Evolutionary conservation across 2,797 vertebrate species (phyloP).

Genomic region (Centroberyx gerrardi): DNA sequence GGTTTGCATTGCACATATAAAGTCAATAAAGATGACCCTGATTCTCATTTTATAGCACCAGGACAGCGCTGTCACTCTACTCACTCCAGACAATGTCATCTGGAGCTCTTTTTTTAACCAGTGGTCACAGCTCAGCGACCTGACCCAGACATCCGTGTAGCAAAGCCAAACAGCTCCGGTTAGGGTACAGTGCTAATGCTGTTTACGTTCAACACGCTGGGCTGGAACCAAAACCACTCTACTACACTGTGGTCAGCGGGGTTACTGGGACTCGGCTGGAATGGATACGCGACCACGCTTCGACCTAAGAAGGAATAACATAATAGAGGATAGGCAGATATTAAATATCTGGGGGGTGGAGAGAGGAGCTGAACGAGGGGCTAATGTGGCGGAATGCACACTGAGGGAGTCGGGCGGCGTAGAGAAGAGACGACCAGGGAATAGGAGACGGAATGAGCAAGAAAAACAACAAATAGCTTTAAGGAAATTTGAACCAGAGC

Average conservation of each 20-base stretch:
- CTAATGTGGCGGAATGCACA: not conserved
- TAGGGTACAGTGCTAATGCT: slow-evolving; percentile 71
- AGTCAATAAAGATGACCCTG: not conserved
- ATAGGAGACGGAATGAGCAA: slow-evolving; percentile 3
- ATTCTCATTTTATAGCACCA: not conserved
- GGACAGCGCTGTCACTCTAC: not conserved
- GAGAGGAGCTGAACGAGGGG: not conserved
- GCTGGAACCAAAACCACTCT: slow-evolving; percentile 38
- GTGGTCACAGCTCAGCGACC: slow-evolving; percentile 52
- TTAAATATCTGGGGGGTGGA: slow-evolving; percentile 15
- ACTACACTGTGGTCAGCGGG: slow-evolving; percentile 51
- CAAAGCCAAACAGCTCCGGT: slow-evolving; percentile 74
- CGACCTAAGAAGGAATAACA: slow-evolving; percentile 23
- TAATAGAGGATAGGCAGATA: slow-evolving; percentile 13
- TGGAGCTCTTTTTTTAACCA: slow-evolving; percentile 40
- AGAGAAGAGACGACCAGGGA: not conserved
- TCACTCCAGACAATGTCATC: not conserved
- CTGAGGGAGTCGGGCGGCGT: slow-evolving; percentile 21
- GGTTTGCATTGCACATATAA: slow-evolving; percentile 24
- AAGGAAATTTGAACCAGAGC: slow-evolving; percentile 10
- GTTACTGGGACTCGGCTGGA: slow-evolving; percentile 37
- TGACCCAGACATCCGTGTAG: slow-evolving; percentile 73
- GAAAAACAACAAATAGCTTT: not conserved
- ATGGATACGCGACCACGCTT: slow-evolving; percentile 28
- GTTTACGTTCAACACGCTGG: slow-evolving; percentile 75